A percentile compares a stretch with the other conserved stretches of the same genome.
phyloP scores from a whole-genome alignment of 2,888 invertebrate species.

The Pristionchus arcanus region DNA sequence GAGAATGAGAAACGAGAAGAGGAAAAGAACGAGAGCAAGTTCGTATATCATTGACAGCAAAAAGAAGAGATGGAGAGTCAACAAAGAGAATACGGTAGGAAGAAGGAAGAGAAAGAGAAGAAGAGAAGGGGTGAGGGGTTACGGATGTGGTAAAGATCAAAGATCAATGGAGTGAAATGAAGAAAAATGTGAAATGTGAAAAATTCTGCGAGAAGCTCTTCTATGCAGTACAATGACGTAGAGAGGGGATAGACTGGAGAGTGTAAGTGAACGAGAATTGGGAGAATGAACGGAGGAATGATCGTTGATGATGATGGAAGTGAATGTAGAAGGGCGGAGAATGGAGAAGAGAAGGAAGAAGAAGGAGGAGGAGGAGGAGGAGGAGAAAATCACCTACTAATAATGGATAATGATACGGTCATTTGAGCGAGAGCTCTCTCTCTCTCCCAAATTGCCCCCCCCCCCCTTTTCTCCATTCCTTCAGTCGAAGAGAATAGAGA shows the following conservation, averaged over 20 bases:
- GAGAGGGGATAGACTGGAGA: background rate
- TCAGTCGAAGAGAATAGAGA: background rate
- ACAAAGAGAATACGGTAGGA: slow-evolving; percentile 38
- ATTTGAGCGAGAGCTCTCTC: slow-evolving; percentile 33
- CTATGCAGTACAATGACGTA: background rate
- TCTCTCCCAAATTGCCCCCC: slow-evolving; percentile 45
- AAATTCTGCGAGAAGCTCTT: background rate
- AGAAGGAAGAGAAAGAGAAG: background rate
- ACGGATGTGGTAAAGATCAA: background rate
- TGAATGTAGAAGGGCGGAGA: slow-evolving; percentile 44
- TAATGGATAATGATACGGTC: slow-evolving; percentile 51
- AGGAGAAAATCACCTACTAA: slow-evolving; percentile 50
- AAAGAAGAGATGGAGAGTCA: slow-evolving; percentile 27
- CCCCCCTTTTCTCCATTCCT: slow-evolving; percentile 28
- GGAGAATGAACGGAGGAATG: background rate
- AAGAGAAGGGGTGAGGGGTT: background rate
- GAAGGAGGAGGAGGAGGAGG: background rate
- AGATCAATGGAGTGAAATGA: background rate
- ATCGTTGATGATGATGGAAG: background rate
- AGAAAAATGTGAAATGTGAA: background rate
- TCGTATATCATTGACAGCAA: slow-evolving; percentile 40
- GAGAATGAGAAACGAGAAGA: slow-evolving; percentile 25
- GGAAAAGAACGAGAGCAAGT: slow-evolving; percentile 17
- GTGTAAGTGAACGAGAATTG: background rate
- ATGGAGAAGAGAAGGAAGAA: slow-evolving; percentile 13